A percentile compares a stretch with the other conserved stretches of the same genome.
These are phyloP conservation scores for Callopanchax toddi DNA, from an alignment of 2,113 vertebrate genomes.

Conservation along the genomic window DNA sequence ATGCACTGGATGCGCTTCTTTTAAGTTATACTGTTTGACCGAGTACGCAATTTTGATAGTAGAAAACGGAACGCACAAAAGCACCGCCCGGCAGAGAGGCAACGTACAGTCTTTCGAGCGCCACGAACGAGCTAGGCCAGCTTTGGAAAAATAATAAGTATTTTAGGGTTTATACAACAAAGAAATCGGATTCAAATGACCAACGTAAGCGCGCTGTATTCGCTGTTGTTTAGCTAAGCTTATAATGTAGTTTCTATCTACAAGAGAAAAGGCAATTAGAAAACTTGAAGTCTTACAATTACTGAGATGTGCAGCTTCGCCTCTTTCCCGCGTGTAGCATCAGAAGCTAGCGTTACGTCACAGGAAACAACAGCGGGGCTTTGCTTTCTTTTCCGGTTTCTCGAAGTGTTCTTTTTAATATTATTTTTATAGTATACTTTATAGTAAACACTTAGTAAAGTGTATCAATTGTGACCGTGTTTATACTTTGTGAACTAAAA, in stretches of 20 bases:
- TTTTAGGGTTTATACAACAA: not conserved
- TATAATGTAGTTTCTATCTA: accelerated
- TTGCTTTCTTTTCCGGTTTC: slow-evolving; percentile 63
- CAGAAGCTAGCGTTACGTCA: slow-evolving; percentile 70
- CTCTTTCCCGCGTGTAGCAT: slow-evolving; percentile 84
- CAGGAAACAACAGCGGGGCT: slow-evolving; percentile 49
- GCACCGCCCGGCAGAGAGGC: slow-evolving; percentile 7
- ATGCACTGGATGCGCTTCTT: slow-evolving; percentile 25
- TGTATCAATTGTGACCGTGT: not conserved
- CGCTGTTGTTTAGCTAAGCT: accelerated
- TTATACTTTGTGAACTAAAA: accelerated
- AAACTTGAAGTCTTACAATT: slow-evolving; percentile 63
- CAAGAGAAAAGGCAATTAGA: not conserved
- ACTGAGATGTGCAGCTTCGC: slow-evolving; percentile 47
- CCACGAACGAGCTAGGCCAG: slow-evolving; percentile 38
- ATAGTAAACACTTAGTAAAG: accelerated
- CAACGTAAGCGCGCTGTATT: accelerated
- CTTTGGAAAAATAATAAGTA: slow-evolving; percentile 15
- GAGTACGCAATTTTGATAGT: no score
- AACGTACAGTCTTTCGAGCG: slow-evolving; percentile 10
- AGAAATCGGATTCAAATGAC: not conserved
- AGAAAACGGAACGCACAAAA: not conserved
- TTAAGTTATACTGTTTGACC: not conserved
- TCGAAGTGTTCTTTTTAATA: not conserved
- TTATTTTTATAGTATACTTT: not conserved